Evolutionary conservation across 2,797 vertebrate species (phyloP).

Genomic region (Lophotriccus pileatus): DNA sequence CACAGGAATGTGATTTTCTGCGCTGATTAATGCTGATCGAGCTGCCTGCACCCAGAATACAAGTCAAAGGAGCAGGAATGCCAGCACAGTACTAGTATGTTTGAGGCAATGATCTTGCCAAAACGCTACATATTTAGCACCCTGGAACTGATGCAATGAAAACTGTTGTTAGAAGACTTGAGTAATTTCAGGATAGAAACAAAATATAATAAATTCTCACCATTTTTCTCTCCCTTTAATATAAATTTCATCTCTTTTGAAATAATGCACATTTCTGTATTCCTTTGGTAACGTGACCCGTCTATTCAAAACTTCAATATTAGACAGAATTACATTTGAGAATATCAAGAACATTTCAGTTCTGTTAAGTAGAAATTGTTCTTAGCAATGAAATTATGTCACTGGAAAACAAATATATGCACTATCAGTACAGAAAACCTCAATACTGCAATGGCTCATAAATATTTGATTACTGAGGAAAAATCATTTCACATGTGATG

Average conservation of each 20-base stretch:
- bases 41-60: not conserved
- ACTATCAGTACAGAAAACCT: not conserved
- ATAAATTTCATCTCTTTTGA: not conserved
- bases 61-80: not conserved
- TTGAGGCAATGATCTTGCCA: not conserved
- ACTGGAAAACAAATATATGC: not conserved
- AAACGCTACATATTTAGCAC: not conserved
- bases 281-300: not conserved
- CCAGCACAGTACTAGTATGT: not conserved
- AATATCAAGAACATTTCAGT: not conserved
- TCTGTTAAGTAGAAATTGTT: not conserved
- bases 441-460: not conserved
- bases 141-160: not conserved
- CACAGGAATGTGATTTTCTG: not conserved
- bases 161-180: not conserved
- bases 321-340: not conserved
- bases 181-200: not conserved
- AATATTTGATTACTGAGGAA: slow-evolving; percentile 14
- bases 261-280: not conserved
- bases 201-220: not conserved
- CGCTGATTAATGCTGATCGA: slow-evolving; percentile 3
- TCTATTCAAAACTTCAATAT: not conserved
- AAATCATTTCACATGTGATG: not conserved
- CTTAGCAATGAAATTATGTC: not conserved
- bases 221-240: not conserved